Percentiles rank a stretch among this genome's conserved stretches.
Evolutionary conservation across 1,140 invertebrate genomes (phyloP).

Genomic region (Drosophila orosa): DNA sequence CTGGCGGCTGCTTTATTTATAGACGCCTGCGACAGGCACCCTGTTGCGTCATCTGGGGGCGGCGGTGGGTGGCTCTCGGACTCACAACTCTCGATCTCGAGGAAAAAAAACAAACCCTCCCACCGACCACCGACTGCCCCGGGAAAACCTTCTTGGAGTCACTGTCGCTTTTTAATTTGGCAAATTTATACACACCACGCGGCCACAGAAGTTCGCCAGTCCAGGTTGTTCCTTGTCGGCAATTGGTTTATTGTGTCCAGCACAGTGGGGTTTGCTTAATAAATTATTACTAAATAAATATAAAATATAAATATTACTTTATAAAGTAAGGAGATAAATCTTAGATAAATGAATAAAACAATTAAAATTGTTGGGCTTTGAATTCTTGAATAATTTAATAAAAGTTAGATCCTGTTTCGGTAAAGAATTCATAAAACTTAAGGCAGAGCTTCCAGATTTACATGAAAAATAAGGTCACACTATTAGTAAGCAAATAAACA

Average conservation of each 20-base stretch:
- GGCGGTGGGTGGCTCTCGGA: constrained; percentile 66
- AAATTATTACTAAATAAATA: neutral
- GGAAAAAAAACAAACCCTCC: neutral
- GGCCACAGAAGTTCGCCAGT: constrained; percentile 61
- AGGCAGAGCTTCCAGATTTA: no score
- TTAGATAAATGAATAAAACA: neutral
- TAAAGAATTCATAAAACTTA: neutral
- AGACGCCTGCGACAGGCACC: constrained; percentile 65
- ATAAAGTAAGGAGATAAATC: no score
- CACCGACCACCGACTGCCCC: constrained; percentile 23
- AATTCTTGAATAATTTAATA: neutral
- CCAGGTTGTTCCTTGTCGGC: constrained; percentile 31
- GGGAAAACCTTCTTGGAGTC: constrained; percentile 20
- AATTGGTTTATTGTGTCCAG: constrained; percentile 41
- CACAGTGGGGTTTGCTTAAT: constrained; percentile 7
- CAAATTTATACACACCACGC: constrained; percentile 77
- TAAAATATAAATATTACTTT: no score
- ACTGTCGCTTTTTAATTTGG: constrained; percentile 75
- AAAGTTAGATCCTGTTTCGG: neutral
- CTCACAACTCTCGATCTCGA: constrained; percentile 43
- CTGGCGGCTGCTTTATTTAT: constrained; percentile 72
- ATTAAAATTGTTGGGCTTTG: no score
- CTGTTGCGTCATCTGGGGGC: constrained; percentile 77
- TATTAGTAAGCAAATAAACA: neutral
- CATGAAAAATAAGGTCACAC: neutral